phyloP scores from a whole-genome alignment of 2,888 invertebrate genomes.

The Eristalis arbustorum region DNA sequence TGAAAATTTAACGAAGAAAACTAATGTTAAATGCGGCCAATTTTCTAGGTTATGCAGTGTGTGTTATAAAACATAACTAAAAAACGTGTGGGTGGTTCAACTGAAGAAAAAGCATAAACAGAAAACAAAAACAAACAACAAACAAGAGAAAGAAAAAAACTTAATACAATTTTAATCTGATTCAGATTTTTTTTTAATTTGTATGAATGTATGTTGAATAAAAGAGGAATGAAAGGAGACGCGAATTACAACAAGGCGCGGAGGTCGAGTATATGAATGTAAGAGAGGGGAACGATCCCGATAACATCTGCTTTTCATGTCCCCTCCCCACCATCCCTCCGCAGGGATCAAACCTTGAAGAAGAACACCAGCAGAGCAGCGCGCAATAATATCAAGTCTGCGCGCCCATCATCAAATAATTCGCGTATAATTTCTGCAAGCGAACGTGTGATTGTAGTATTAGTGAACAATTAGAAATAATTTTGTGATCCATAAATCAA shows the following conservation, averaged over 20 bases:
- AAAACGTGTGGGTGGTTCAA: constrained; percentile 40
- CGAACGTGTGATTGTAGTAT: constrained; percentile 48
- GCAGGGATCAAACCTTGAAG: background rate
- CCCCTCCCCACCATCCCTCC: background rate
- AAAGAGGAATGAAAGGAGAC: constrained; percentile 19
- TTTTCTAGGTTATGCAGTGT: constrained; percentile 46
- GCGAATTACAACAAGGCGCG: constrained; percentile 16
- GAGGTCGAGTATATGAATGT: background rate
- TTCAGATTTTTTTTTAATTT: constrained; percentile 40
- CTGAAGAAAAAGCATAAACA: background rate
- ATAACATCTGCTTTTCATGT: background rate
- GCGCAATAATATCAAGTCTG: background rate
- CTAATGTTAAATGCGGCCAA: constrained; percentile 53
- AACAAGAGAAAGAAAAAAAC: background rate
- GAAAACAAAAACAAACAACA: background rate
- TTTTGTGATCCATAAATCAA: constrained; percentile 54
- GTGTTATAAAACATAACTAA: constrained; percentile 9
- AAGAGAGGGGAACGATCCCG: constrained; percentile 3
- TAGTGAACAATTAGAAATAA: constrained; percentile 38
- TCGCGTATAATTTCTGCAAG: constrained; percentile 29
- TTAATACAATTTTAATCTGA: constrained; percentile 8
- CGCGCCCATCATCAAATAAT: background rate
- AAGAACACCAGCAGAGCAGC: background rate
- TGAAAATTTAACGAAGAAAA: constrained; percentile 5
- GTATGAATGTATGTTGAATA: constrained; percentile 49